phyloP scores from a whole-genome alignment of 2,797 vertebrate genomes.

The Aphelocoma californica region DNA sequence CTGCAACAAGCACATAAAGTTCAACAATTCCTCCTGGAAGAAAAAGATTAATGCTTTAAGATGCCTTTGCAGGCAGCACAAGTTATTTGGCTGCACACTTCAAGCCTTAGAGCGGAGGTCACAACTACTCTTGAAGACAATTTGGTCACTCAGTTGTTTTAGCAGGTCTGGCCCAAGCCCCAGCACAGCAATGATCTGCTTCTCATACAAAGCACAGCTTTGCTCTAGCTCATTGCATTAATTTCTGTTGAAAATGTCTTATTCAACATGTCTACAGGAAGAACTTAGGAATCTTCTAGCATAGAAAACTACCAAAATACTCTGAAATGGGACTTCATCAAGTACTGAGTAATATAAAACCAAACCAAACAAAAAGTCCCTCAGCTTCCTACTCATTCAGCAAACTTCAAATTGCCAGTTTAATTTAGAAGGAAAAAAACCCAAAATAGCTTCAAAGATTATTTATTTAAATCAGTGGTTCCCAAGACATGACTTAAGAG shows the following conservation, averaged over 20 bases:
- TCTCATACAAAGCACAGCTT: neutral
- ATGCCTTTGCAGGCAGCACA: neutral
- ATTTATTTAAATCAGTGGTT: neutral
- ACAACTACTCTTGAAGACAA: neutral
- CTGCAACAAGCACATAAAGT: constrained; percentile 47
- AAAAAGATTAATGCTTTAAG: neutral
- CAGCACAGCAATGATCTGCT: neutral
- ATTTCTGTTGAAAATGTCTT: neutral
- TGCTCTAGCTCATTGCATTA: neutral
- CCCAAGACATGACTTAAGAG: neutral
- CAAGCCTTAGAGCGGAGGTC: neutral
- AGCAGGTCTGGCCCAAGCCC: neutral
- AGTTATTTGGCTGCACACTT: neutral
- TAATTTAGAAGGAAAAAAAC: neutral
- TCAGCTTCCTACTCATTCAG: neutral
- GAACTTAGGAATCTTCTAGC: neutral
- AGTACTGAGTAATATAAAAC: neutral
- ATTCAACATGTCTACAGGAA: neutral
- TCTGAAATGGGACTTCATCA: neutral
- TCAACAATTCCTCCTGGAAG: neutral
- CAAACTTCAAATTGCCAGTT: neutral
- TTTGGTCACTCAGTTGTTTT: neutral
- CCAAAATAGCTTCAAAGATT: neutral
- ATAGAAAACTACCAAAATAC: neutral
- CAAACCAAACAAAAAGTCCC: neutral